A percentile compares a stretch with the other conserved stretches of the same genome.
Conservation (phyloP, 2,888 invertebrate genomes). For the Neria commutata region DNA sequence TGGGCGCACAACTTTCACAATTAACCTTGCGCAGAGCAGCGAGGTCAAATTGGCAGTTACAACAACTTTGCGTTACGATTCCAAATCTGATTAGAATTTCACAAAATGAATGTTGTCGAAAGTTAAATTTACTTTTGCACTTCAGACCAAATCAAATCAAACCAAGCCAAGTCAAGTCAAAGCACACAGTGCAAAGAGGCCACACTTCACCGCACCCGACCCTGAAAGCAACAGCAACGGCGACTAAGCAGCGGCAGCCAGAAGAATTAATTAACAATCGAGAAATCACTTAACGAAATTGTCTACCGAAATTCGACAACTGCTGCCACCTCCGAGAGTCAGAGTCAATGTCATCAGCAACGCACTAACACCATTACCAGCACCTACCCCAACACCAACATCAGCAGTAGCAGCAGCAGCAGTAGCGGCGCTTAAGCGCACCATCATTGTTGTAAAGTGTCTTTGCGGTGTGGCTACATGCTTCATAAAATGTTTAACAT, state of each 20-base stretch:
- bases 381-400: neutral
- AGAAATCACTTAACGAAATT: slow-evolving; percentile 47
- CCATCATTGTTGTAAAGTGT: slow-evolving; percentile 3
- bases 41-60: too few relatives aligned
- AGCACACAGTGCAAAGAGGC: too few relatives aligned
- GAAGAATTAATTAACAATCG: slow-evolving; percentile 33
- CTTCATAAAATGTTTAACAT: neutral
- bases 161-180: too few relatives aligned
- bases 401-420: neutral
- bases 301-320: slow-evolving; percentile 18
- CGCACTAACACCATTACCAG: slow-evolving; percentile 18
- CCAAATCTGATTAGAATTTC: too few relatives aligned
- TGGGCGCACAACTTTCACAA: neutral
- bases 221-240: too few relatives aligned
- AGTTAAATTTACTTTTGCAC: too few relatives aligned
- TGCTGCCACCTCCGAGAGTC: neutral
- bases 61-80: too few relatives aligned
- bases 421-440: neutral
- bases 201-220: neutral
- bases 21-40: too few relatives aligned
- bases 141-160: too few relatives aligned
- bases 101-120: too few relatives aligned
- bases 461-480: neutral
- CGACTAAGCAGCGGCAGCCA: neutral
- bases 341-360: slow-evolving; percentile 2